Percentiles rank a stretch among this genome's conserved stretches.
Evolutionary conservation across 2,888 invertebrate genomes (phyloP).

Genomic region (Hydroisotoma schaefferi): DNA sequence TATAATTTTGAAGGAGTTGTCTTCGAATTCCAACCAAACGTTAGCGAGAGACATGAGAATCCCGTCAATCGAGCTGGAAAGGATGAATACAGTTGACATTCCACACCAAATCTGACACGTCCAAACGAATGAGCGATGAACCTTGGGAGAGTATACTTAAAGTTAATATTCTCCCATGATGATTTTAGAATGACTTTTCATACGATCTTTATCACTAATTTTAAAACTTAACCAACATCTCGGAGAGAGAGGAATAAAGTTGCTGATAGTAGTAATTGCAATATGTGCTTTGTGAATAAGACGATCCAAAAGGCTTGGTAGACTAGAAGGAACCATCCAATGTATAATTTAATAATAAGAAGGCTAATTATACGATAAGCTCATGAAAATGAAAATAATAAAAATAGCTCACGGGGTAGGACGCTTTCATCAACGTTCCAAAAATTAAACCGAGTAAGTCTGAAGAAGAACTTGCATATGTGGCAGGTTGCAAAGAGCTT

Average conservation of each 20-base stretch:
- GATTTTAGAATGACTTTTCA: neutral
- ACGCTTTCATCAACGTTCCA: neutral
- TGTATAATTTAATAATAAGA: neutral
- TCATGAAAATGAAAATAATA: neutral
- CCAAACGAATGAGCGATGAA: neutral
- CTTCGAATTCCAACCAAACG: neutral
- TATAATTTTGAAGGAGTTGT: neutral
- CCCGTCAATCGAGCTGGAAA: neutral
- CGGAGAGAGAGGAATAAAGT: slow-evolving; percentile 10
- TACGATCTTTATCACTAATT: neutral
- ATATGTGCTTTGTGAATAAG: slow-evolving; percentile 16
- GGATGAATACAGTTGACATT: neutral
- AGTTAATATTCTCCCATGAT: neutral
- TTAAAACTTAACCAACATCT: slow-evolving; percentile 6
- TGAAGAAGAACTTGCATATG: slow-evolving; percentile 19
- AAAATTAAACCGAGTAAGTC: slow-evolving; percentile 15
- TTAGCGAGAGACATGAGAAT: neutral
- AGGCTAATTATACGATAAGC: neutral
- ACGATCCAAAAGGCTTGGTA: slow-evolving; percentile 20
- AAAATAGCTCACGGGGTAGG: slow-evolving; percentile 8
- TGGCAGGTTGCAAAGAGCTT: slow-evolving; percentile 17
- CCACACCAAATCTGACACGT: slow-evolving; percentile 9
- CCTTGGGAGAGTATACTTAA: neutral
- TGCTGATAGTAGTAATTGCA: slow-evolving; percentile 17
- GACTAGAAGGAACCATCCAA: slow-evolving; percentile 8